These are phyloP conservation scores for Papilio protenor DNA, from an alignment of 2,888 invertebrate genomes.

Conservation along the genomic window DNA sequence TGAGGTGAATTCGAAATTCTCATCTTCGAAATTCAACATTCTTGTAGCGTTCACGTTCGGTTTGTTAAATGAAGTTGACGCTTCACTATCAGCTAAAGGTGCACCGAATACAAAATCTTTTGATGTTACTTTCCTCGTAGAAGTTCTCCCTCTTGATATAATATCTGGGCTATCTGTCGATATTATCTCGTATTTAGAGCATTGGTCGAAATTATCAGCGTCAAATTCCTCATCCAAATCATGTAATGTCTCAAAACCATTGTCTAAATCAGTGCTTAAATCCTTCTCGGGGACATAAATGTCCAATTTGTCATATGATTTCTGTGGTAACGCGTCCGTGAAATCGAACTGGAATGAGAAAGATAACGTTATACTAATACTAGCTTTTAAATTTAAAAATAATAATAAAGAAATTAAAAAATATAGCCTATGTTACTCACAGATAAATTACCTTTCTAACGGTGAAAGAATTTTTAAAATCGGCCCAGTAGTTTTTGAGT, in stretches of 20 bases:
- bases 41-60: slow-evolving; percentile 64
- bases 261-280: slow-evolving; percentile 54
- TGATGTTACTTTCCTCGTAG: slow-evolving; percentile 65
- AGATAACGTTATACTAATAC: neutral
- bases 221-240: slow-evolving; percentile 79
- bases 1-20: slow-evolving; percentile 74
- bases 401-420: too few relatives aligned
- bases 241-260: slow-evolving; percentile 71
- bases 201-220: slow-evolving; percentile 71
- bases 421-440: too few relatives aligned
- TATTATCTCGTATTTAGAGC: slow-evolving; percentile 80
- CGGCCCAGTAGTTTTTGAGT: too few relatives aligned
- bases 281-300: slow-evolving; percentile 65
- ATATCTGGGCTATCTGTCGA: slow-evolving; percentile 80
- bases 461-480: too few relatives aligned
- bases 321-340: slow-evolving; percentile 63
- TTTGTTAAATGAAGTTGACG: slow-evolving; percentile 74
- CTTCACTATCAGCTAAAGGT: slow-evolving; percentile 70
- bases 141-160: slow-evolving; percentile 69
- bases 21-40: slow-evolving; percentile 76
- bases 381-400: too few relatives aligned
- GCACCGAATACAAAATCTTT: slow-evolving; percentile 78
- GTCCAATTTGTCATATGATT: slow-evolving; percentile 53
- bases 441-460: too few relatives aligned
- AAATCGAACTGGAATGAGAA: slow-evolving; percentile 69